Evolutionary conservation across 2,888 invertebrate genomes (phyloP), one percentile per base, ranked within the genome.

Genomic region (Sisyra nigra): DNA sequence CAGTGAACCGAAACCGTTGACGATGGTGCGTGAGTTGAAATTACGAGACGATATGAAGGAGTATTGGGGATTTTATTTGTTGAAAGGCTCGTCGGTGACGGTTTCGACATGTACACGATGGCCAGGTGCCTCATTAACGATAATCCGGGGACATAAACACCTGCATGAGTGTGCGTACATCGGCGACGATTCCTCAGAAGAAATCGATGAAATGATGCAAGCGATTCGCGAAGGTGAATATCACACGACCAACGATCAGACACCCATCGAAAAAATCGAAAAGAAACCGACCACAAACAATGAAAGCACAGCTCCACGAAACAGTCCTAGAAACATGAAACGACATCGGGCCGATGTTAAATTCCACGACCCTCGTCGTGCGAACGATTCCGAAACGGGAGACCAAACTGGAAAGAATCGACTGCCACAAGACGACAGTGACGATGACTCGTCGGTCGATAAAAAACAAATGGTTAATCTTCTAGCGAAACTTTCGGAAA

Each of bases 21-120:
- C 74, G 5, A 80, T 83, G 76, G 74, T 75, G 2, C 67, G 82
- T 34, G 71, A 78, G 48, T 60, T 84, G 48, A 65, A 71, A 38
- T 61, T 85, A n/a, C 75, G 76, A 45, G 82, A 83, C 51, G 84
- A 84, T 51, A 79, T 80, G 69, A 84, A 83, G 59, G 83, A 83
- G 55, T 84, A 83, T 57, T 84, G 83, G 84, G 84, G 84, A 2
- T 85, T 84, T 59, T 84, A 84, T 54, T 62, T 85, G 34, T 65
- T 83, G 14, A 71, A 73, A 49, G 83, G 83, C 1, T 81, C 84
- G 2, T 69, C 72, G 1, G 80, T 83, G 5, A 80, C 79, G 0
- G 76, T 85, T 1, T 78, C 80, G 1, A 73, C 81, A 41, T 85
- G 85, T 59, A 77, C 79, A 31, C 83, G 83, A 55, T 78, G 74